Conservation (phyloP, 2,113 vertebrate genomes). For the Leucosticte australis region DNA sequence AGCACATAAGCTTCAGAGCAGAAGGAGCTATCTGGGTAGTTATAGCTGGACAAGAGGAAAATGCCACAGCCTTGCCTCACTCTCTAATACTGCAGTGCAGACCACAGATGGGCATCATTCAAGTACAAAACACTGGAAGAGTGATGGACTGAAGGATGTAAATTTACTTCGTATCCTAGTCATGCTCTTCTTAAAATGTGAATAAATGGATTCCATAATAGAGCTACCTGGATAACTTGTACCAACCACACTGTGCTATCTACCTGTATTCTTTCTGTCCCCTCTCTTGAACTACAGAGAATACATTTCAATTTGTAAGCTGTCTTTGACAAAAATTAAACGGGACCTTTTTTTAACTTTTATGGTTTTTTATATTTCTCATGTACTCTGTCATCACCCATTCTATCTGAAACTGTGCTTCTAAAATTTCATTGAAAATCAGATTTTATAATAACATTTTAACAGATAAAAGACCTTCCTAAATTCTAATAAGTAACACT, state of each 20-base stretch:
- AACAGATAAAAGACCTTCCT: neutral
- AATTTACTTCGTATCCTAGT: neutral
- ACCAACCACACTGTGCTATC: neutral
- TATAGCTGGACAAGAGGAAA: neutral
- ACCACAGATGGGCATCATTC: neutral
- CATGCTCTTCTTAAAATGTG: neutral
- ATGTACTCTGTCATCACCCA: neutral
- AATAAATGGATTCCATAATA: neutral
- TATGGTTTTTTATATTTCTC: neutral
- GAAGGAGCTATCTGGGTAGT: neutral
- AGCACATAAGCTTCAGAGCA: neutral
- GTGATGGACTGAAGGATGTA: neutral
- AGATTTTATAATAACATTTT: neutral
- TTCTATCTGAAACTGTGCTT: neutral
- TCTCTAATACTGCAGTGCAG: neutral
- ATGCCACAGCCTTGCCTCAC: neutral
- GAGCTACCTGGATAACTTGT: neutral
- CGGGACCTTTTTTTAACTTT: neutral
- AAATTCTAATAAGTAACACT: neutral
- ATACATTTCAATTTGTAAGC: neutral
- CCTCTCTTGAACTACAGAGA: neutral
- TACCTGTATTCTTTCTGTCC: fast-evolving
- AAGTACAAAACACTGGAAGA: neutral
- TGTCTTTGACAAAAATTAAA: neutral
- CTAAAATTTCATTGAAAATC: neutral